Conservation (phyloP, 2,113 vertebrate genomes). For the Callorhinus ursinus region DNA sequence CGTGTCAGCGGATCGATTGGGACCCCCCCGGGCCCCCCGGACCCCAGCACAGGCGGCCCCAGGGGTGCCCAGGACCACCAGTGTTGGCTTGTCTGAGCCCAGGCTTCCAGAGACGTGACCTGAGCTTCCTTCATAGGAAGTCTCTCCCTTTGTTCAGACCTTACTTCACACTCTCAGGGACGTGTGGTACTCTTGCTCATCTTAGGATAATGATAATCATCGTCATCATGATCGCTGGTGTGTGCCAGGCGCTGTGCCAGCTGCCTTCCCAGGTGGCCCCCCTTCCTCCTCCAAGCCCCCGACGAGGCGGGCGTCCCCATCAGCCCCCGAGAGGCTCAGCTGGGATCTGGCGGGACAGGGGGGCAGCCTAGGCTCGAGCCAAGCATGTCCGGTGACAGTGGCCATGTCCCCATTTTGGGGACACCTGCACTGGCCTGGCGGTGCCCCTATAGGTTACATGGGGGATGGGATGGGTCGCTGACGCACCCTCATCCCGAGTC, state of each 20-base stretch:
- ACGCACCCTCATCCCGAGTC: not conserved
- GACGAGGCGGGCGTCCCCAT: not conserved
- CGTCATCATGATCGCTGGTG: rapidly evolving
- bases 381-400: rapidly evolving
- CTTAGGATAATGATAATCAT: rapidly evolving
- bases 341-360: not conserved
- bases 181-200: rapidly evolving
- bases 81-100: not conserved
- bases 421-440: rapidly evolving
- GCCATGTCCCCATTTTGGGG: rapidly evolving
- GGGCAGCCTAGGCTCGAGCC: not conserved
- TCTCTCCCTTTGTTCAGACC: rapidly evolving
- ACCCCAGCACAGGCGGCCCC: too few species aligned
- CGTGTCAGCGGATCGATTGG: not conserved
- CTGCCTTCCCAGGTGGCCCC: not conserved
- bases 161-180: not conserved
- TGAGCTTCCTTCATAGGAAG: rapidly evolving
- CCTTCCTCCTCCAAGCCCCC: not conserved
- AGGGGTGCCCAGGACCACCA: too few species aligned
- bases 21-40: not conserved
- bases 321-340: not conserved
- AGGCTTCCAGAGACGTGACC: too few species aligned
- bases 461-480: not conserved
- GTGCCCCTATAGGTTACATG: not conserved
- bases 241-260: rapidly evolving